A percentile compares a stretch with the other conserved stretches of the same genome.
Evolutionary conservation across 92 coral and sea anemone genomes (phyloP).

Genomic region (Muricea muricata): DNA sequence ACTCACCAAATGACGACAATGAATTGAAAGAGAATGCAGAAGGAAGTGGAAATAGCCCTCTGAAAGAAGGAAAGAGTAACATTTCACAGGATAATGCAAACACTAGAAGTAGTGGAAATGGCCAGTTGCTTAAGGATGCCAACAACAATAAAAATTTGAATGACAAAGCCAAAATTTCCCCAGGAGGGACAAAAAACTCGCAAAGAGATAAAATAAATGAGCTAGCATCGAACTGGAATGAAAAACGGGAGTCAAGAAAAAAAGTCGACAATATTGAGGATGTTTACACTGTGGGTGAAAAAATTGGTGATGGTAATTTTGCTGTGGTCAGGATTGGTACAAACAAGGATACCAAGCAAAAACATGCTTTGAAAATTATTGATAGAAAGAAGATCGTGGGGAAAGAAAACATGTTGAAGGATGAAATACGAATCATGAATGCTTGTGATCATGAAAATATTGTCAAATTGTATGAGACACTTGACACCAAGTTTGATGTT

Average conservation of each 20-base stretch:
- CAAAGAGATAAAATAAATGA: not conserved
- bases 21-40: not conserved
- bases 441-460: slow-evolving; percentile 87
- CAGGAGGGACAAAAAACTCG: not conserved
- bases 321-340: slow-evolving; percentile 91
- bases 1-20: not conserved
- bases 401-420: slow-evolving; percentile 93
- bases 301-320: slow-evolving; percentile 97
- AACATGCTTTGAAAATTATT: slow-evolving; percentile 89
- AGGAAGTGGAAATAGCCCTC: not conserved
- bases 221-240: not conserved
- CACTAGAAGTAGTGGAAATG: not conserved
- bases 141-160: not conserved
- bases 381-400: slow-evolving; percentile 87
- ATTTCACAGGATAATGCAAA: not conserved
- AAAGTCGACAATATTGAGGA: slow-evolving; percentile 73
- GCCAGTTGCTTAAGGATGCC: not conserved
- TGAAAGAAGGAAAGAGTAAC: slow-evolving; percentile 10
- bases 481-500: slow-evolving; percentile 77
- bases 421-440: slow-evolving; percentile 92
- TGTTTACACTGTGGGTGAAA: slow-evolving; percentile 85
- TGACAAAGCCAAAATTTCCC: not conserved
- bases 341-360: slow-evolving; percentile 77
- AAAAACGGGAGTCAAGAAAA: not conserved
- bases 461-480: slow-evolving; percentile 86